Base-by-base conservation (phyloP, 2,797 vertebrate genomes). In the Lagorchestes hirsutus region DNA sequence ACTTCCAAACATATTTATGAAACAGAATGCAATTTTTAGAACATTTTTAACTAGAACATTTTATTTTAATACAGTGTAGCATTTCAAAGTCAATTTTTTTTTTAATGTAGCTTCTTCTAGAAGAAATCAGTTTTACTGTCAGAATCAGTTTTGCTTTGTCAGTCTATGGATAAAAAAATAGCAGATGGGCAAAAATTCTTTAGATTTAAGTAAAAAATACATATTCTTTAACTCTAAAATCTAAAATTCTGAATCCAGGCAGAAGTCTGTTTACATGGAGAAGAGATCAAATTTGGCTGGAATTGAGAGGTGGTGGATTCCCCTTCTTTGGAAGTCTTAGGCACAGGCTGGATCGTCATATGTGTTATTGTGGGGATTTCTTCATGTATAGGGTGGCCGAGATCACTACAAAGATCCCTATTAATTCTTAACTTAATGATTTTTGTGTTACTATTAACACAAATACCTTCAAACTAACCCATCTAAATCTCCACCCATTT, bases 191-290 rank as follows among this genome's bases (percentile, higher is more conserved):
- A 96, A 14, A 90, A 92, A 29, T 92, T 94, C 87, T 50, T 95
- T 90, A 94, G 90, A 90, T 12, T 91, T 94, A 95, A 94, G 94
- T 46, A 91, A 90, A 94, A 95, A 91, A 22, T 31, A 54, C 91
- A 74, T 57, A 46, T 3, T 46, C 46, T 46, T 46, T 46, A 46
- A 46, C 46, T 46, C 46, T 46, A 46, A 46, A 46, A 46, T 46
- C 46, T 46, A 46, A 46, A 46, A 46, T 46, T 46, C 46, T 46
- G 46, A 46, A 46, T 46, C 46, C 46, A 46, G 46, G 46, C 46
- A 46, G 46, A 46, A 46, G 46, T 46, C 59, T 16, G 29, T n/a
- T n/a, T 67, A n/a, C 31, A 14, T 67, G 59, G 59, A 67, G 59
- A 31, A 67, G 59, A 14, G 59, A 67, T 67, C 16, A 67, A 67